Evolutionary conservation across 2,113 vertebrate genomes (phyloP), one percentile per base, ranked within the genome.

Genomic region (Caranx melampygus): DNA sequence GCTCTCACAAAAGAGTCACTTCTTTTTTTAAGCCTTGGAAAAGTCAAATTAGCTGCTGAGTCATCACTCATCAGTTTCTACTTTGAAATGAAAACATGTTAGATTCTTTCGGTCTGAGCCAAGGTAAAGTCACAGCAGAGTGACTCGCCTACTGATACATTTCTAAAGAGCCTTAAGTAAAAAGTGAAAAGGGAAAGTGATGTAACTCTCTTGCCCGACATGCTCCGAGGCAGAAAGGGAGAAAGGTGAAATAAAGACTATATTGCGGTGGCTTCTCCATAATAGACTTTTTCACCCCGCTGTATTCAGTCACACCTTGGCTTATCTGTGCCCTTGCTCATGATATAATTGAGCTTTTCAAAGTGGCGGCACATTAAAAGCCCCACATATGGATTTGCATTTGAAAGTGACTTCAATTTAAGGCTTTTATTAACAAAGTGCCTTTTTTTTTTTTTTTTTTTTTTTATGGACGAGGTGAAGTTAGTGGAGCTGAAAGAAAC

Each of bases 321-420:
- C 93, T 94, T 93, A 94, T 95, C 93, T 81, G 74, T 83, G 83
- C 81, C 90, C 89, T 87, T 89, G 84, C 81, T 75, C 64, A 57
- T 75, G 79, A 87, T 86, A 92, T 88, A 93, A 93, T 91, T 86
- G 80, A 91, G 91, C 86, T 89, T 91, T 91, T 91, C 75, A 84
- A 73, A 87, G 87, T 68, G 76, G 69, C 68, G 35, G 80, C 68
- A 62, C 80, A 88, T 88, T 88, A 60, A 81, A 84, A 78, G 54
- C 62, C 79, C 68, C 64, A 47, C 63, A 45, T 85, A 74, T 88
- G 87, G 81, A 92, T 92, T 90, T 80, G 87, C 77, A 87, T 91
- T 84, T 87, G 63, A 65, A 92, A 89, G 88, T 87, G 40, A 77
- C 55, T 57, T 75, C 71, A 85, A 79, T 90, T 87, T 81, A 75